A percentile compares a stretch with the other conserved stretches of the same genome.
Conservation (phyloP, 2,113 vertebrate species). For the Antigone vipio region DNA sequence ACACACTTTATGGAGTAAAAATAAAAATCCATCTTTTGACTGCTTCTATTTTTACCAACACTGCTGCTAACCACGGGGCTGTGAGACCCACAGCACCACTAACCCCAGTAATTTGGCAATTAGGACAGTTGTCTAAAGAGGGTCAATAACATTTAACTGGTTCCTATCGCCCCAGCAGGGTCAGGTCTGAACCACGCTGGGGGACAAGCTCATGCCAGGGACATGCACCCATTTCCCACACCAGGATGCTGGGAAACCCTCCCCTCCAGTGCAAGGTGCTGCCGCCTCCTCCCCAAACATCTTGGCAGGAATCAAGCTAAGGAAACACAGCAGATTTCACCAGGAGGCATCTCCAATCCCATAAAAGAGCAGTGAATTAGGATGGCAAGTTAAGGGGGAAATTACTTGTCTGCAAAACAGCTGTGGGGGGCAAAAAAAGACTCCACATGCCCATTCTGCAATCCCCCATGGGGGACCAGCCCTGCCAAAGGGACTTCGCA, state of each 20-base stretch:
- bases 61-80: background rate
- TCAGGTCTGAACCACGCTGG: rapidly evolving
- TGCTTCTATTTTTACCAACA: slow-evolving; percentile 51
- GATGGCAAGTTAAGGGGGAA: background rate
- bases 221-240: rapidly evolving
- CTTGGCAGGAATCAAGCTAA: background rate
- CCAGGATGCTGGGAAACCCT: background rate
- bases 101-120: slow-evolving; percentile 27
- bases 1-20: slow-evolving; percentile 23
- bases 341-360: background rate
- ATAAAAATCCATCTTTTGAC: slow-evolving; percentile 53
- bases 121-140: slow-evolving; percentile 2
- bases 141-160: background rate
- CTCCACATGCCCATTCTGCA: rapidly evolving
- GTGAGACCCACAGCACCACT: slow-evolving; percentile 53
- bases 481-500: background rate
- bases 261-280: background rate
- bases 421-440: no score
- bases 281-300: background rate
- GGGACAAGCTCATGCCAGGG: background rate
- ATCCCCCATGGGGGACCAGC: rapidly evolving
- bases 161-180: background rate
- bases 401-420: background rate
- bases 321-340: background rate
- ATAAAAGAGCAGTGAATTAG: background rate